Base-by-base conservation (phyloP, 2,888 invertebrate genomes). In the Platynereis dumerilii region DNA sequence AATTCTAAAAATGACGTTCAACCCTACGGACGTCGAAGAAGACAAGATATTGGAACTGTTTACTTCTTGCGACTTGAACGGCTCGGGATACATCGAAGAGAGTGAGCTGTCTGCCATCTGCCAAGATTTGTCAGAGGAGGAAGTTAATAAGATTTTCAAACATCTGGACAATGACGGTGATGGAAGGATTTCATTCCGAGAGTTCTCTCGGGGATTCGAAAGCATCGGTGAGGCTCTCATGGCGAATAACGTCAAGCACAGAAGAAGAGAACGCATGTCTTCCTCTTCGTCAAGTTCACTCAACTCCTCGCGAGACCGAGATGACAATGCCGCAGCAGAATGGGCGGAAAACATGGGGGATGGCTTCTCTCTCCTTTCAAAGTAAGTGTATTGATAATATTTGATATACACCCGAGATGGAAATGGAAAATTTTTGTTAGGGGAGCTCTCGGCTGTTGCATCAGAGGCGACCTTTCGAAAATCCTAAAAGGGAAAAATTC, bases 151-250 rank as follows among this genome's bases (percentile, higher is more conserved):
- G 28, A 85, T 87, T 57, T 87, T 87, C 73, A 72, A 74, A 7
- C 86, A 87, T 70, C 77, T 87, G 60, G 87, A 87, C 72, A 83
- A 48, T n/a, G 48, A 87, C 72, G 84, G 85, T 2, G 87, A 87
- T 74, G 87, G 87, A 0, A 75, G 81, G 62, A 87, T 87, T 66
- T 85, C 85, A 68, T 84, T 86, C 63, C 82, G 84, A 1, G 87
- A 87, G 75, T 87, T 87, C 72, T 82, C 84, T 2, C 79, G 82
- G 60, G 87, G 87, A 2, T 87, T 87, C 65, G 74, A 75, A 55
- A 74, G 72, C 58, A 48, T 60, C 5, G 17, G 29, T 15, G 52
- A 52, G 7, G 29, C 17, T 5, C 63, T 56, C 5, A 15, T 52
- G 39, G 64, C 34, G n/a, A 7, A 2, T 22, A 12, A 12, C 34